Evolutionary conservation across 2,888 invertebrate species (phyloP).

Genomic region (Rhyacophila evoluta): DNA sequence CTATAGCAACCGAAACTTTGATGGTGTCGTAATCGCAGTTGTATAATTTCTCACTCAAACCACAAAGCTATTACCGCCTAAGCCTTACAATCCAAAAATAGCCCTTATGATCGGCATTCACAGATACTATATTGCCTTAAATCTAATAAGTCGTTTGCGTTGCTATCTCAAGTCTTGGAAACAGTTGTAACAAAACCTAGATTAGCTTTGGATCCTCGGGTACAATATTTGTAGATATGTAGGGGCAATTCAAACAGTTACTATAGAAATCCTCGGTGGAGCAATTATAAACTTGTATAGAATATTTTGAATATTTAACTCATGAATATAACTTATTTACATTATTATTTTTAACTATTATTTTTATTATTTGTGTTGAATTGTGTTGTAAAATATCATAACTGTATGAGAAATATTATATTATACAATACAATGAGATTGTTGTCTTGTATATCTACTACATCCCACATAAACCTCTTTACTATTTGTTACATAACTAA

Average conservation of each 20-base stretch:
- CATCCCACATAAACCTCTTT: too few species aligned
- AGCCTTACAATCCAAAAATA: not conserved
- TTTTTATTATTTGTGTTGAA: too few species aligned
- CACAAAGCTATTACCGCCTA: not conserved
- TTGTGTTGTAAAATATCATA: too few species aligned
- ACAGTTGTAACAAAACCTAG: slow-evolving; percentile 45
- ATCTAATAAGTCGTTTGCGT: not conserved
- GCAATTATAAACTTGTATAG: not conserved
- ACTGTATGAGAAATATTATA: too few species aligned
- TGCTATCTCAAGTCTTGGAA: slow-evolving; percentile 1
- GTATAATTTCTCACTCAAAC: slow-evolving; percentile 39
- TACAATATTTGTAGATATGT: slow-evolving; percentile 46
- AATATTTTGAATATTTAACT: not conserved
- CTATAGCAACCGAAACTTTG: slow-evolving; percentile 59
- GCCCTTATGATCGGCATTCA: not conserved
- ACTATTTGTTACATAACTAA: too few species aligned
- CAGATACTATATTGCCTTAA: not conserved
- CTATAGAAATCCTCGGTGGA: not conserved
- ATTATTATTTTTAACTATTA: too few species aligned
- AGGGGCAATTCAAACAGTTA: not conserved
- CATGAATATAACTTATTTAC: too few species aligned
- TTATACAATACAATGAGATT: too few species aligned
- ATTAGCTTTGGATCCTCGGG: slow-evolving; percentile 46
- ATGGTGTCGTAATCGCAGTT: slow-evolving; percentile 63
- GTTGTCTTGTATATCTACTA: too few species aligned